Base-by-base conservation (phyloP, 2,888 invertebrate genomes). In the Morpho deidamia region DNA sequence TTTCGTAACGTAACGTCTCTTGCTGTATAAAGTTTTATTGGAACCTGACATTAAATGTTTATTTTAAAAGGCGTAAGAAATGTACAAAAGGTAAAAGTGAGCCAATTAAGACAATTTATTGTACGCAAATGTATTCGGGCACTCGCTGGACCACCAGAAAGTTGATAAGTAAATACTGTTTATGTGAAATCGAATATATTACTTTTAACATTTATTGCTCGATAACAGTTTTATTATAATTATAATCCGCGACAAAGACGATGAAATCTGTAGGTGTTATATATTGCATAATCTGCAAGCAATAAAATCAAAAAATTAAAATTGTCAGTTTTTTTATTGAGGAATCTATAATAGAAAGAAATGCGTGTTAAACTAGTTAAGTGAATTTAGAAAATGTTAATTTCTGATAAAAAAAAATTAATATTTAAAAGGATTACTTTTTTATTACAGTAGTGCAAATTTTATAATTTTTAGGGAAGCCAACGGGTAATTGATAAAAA, bases 61-160 rank as follows among this genome's bases (percentile, higher is more conserved):
- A 65, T 63, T 62, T 67, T 60, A 62, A 62, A 60, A 49, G 62
- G 60, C 56, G 56, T 60, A 61, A 58, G 55, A 58, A 65, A 59
- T 58, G 60, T 59, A 58, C 53, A 41, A 58, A 58, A 64, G 60
- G 61, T 63, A 60, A 62, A 63, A 62, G 61, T 60, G 58, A 56
- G 54, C 59, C 61, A 63, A 62, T 66, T 65, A 64, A 60, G 52
- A 55, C 56, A 60, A 51, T 58, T 58, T 52, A 52, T 58, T 51
- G 51, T 45, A 58, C 48, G 49, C 48, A 49, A 55, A 58, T 52
- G 58, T 41, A 39, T 49, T 38, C 35, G 43, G 47, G 12, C 47
- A 51, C 33, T 14, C 44, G 39, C 43, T 11, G 55, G 58, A 52
- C 55, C 52, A 57, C 54, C 51, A 44, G 37, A 44, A 44, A 35